These are phyloP conservation scores for Maccullochella peelii DNA, from an alignment of 2,113 vertebrate genomes.

Conservation along the genomic window DNA sequence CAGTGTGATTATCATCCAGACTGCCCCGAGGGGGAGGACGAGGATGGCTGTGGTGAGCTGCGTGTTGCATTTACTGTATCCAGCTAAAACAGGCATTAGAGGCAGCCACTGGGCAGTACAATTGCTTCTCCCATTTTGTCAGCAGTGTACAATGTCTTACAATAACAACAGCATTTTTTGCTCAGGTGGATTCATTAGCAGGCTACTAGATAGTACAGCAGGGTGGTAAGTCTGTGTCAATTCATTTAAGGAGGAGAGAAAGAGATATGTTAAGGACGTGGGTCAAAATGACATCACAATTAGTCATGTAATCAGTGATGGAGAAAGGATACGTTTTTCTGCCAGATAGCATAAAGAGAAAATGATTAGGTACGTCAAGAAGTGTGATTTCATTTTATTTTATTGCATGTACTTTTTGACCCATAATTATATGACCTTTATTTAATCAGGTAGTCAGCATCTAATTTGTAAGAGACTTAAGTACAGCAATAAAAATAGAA, in stretches of 20 bases:
- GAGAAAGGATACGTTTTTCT: no score
- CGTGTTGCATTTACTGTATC: not conserved
- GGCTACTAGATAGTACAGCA: not conserved
- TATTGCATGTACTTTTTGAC: no score
- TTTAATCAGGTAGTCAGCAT: no score
- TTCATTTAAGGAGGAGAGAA: not conserved
- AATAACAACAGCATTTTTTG: not conserved
- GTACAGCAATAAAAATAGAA: no score
- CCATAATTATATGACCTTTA: no score
- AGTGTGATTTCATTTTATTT: no score
- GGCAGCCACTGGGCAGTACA: not conserved
- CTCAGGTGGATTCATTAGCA: not conserved
- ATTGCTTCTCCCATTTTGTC: not conserved
- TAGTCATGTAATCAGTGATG: not conserved
- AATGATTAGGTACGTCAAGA: no score
- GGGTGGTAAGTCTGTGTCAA: not conserved
- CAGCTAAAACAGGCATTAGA: not conserved
- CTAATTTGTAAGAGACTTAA: no score
- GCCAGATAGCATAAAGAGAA: no score
- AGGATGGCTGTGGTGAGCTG: slow-evolving; percentile 74
- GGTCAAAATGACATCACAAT: not conserved
- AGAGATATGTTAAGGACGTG: not conserved
- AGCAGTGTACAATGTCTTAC: not conserved
- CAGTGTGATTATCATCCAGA: slow-evolving; percentile 75
- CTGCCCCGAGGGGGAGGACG: slow-evolving; percentile 74